A percentile compares a stretch with the other conserved stretches of the same genome.
Conservation (phyloP, 2,888 invertebrate genomes). For the Drosophila acutilabella region DNA sequence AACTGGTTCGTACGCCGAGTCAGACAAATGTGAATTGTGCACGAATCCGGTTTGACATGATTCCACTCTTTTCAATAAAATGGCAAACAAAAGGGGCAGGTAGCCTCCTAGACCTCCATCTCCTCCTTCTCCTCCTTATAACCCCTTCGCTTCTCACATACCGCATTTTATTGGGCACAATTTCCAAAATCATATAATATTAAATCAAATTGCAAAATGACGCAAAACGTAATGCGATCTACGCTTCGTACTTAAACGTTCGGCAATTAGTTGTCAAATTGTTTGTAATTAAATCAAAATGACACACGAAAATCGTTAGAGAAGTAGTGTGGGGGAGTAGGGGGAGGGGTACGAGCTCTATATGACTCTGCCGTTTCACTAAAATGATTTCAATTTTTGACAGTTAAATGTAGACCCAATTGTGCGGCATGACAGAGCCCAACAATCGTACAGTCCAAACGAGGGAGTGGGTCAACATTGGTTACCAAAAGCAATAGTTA, state of each 20-base stretch:
- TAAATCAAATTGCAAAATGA: conserved; percentile 76
- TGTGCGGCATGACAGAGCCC: conserved; percentile 64
- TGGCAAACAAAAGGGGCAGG: conserved; percentile 32
- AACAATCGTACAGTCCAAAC: conserved; percentile 25
- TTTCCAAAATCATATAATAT: conserved; percentile 68
- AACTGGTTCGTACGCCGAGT: conserved; percentile 52
- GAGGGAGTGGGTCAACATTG: conserved; percentile 61
- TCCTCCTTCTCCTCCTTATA: background rate
- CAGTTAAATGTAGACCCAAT: conserved; percentile 71
- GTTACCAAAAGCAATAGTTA: conserved; percentile 23
- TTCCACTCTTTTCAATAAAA: conserved; percentile 59
- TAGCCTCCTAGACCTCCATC: background rate
- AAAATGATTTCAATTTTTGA: conserved; percentile 72
- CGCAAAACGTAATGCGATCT: conserved; percentile 76
- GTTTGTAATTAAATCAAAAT: conserved; percentile 80
- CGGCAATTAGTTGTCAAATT: conserved; percentile 81
- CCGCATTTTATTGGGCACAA: conserved; percentile 68
- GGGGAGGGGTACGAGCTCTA: background rate
- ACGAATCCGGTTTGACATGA: conserved; percentile 78
- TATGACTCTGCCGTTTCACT: conserved; percentile 71
- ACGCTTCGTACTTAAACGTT: conserved; percentile 70
- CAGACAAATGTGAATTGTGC: conserved; percentile 46
- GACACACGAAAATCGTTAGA: conserved; percentile 60
- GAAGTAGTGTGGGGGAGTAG: background rate
- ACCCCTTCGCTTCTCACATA: background rate